Conservation (phyloP, 2,113 vertebrate species). For the Hydropotes inermis region DNA sequence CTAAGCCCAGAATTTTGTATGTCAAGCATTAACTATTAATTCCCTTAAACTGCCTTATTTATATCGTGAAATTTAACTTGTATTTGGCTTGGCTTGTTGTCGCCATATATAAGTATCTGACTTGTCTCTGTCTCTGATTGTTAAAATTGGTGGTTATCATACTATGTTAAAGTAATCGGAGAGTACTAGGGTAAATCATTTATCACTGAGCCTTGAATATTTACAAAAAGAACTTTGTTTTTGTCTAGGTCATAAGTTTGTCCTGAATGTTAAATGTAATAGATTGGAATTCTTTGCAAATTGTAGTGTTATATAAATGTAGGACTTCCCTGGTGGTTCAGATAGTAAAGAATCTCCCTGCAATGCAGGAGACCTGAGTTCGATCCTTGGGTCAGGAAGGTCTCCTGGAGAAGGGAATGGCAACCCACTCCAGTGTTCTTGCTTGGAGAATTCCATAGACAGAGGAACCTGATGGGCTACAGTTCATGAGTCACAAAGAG, state of each 20-base stretch:
- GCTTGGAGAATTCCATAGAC: not conserved
- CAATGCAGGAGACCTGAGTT: not conserved
- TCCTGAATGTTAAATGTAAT: not conserved
- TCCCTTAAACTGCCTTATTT: not conserved
- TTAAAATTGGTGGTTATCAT: not conserved
- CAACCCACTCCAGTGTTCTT: not conserved
- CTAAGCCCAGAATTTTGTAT: not conserved
- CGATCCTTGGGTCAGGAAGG: not conserved
- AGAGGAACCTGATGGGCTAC: not conserved
- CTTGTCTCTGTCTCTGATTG: not conserved
- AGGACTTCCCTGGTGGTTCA: not conserved
- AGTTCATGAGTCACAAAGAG: not conserved
- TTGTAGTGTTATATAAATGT: not conserved
- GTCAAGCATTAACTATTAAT: not conserved
- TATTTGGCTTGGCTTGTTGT: not conserved
- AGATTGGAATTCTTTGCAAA: not conserved
- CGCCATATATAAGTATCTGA: not conserved
- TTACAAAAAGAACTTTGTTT: not conserved
- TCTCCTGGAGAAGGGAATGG: not conserved
- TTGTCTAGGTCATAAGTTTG: not conserved
- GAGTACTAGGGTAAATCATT: not conserved
- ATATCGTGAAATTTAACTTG: constrained; percentile 1
- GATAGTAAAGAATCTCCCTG: not conserved
- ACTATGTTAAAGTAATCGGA: not conserved
- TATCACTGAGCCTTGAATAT: not conserved